Evolutionary conservation across 1,140 invertebrate species (phyloP).

Genomic region (Plutomurus gul): DNA sequence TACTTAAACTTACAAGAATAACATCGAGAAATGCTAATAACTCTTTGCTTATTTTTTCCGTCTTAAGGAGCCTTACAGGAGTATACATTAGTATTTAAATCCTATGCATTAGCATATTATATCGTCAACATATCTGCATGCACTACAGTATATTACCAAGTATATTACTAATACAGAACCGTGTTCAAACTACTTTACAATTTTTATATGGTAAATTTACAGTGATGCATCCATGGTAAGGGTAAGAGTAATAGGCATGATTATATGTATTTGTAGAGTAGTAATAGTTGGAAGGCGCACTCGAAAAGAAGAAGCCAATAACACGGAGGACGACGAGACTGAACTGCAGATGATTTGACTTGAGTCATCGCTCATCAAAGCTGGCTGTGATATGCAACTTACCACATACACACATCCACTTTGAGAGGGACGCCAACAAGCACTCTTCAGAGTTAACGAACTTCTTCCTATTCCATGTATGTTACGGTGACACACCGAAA

Average conservation of each 20-base stretch:
- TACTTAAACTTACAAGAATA: not conserved
- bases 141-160: too few relatives aligned
- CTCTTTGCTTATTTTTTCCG: not conserved
- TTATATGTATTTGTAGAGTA: too few relatives aligned
- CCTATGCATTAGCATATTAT: too few relatives aligned
- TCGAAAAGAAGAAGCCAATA: not conserved
- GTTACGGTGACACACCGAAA: too few relatives aligned
- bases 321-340: not conserved
- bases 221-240: too few relatives aligned
- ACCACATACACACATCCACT: conserved; percentile 77
- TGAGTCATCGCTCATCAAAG: conserved; percentile 79
- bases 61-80: too few relatives aligned
- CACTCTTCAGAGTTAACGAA: not conserved
- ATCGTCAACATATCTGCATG: too few relatives aligned
- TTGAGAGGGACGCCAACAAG: conserved; percentile 63
- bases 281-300: not conserved
- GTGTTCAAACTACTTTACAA: too few relatives aligned
- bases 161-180: too few relatives aligned
- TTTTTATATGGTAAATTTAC: too few relatives aligned
- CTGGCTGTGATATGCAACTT: conserved; percentile 84
- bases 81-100: too few relatives aligned
- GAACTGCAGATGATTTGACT: not conserved
- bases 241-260: too few relatives aligned
- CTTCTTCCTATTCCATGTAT: not conserved
- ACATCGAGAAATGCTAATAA: not conserved